Evolutionary conservation across 2,113 vertebrate genomes (phyloP).

Genomic region (Ammospiza caudacuta): DNA sequence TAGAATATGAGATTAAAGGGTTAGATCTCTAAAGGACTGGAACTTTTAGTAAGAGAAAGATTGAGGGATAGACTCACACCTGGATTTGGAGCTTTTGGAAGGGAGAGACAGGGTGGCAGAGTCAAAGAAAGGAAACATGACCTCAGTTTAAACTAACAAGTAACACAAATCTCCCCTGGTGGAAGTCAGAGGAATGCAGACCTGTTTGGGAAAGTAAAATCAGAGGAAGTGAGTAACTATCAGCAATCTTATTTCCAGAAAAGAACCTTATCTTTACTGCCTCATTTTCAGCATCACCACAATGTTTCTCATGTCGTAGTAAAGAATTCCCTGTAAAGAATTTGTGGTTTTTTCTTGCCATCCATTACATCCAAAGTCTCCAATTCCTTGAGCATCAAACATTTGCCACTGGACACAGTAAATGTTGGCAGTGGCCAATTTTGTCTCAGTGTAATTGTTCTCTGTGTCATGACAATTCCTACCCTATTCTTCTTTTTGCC

Average conservation of each 20-base stretch:
- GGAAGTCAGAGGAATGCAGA: constrained; percentile 9
- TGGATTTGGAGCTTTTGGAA: neutral
- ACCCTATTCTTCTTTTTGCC: neutral
- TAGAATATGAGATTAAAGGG: neutral
- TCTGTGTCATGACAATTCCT: neutral
- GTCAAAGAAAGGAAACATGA: neutral
- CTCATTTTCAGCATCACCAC: neutral
- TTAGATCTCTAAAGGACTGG: neutral
- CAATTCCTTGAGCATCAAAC: neutral
- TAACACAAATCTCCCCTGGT: neutral
- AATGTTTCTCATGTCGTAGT: neutral
- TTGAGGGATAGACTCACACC: neutral
- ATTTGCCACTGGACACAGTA: neutral
- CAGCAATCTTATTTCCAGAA: neutral
- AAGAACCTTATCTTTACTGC: neutral
- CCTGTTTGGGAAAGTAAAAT: constrained; percentile 11
- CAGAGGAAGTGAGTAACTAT: constrained; percentile 9
- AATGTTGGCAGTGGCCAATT: neutral
- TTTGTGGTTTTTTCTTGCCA: neutral
- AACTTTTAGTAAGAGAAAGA: neutral
- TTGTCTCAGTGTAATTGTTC: neutral
- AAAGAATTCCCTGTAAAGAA: neutral
- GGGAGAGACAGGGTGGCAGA: neutral
- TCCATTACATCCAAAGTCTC: neutral
- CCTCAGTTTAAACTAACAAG: constrained; percentile 17